Conservation (phyloP, 2,113 vertebrate species). For the Megaptera novaeangliae region DNA sequence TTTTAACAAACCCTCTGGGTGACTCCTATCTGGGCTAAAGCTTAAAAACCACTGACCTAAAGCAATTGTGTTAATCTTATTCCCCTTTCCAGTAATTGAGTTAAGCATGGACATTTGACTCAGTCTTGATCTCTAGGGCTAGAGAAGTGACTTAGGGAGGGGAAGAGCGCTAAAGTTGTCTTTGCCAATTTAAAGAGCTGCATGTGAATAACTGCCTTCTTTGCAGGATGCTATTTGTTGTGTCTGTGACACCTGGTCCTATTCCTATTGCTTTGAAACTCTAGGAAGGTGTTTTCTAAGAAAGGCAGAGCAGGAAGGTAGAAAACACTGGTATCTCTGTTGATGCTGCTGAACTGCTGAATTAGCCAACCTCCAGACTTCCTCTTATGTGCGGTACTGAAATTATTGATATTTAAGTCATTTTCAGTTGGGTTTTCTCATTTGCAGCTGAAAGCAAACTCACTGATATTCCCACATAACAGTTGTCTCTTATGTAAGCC, state of each 20-base stretch:
- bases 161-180: neutral
- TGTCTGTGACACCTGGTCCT: neutral
- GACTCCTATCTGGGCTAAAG: neutral
- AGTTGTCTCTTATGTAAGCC: neutral
- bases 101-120: neutral
- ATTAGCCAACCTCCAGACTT: neutral
- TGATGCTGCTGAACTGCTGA: neutral
- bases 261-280: neutral
- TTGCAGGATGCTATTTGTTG: neutral
- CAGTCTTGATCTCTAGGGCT: neutral
- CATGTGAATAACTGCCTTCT: neutral
- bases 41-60: neutral
- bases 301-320: neutral
- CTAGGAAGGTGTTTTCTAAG: neutral
- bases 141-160: neutral
- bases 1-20: neutral
- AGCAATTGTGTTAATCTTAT: neutral
- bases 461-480: neutral
- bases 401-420: neutral
- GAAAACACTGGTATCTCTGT: neutral
- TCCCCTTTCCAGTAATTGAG: neutral
- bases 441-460: constrained; percentile 17
- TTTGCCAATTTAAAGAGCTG: neutral
- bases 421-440: constrained; percentile 1
- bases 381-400: neutral